These are phyloP conservation scores for Xenus cinereus DNA, from an alignment of 2,113 vertebrate species.

Conservation along the genomic window DNA sequence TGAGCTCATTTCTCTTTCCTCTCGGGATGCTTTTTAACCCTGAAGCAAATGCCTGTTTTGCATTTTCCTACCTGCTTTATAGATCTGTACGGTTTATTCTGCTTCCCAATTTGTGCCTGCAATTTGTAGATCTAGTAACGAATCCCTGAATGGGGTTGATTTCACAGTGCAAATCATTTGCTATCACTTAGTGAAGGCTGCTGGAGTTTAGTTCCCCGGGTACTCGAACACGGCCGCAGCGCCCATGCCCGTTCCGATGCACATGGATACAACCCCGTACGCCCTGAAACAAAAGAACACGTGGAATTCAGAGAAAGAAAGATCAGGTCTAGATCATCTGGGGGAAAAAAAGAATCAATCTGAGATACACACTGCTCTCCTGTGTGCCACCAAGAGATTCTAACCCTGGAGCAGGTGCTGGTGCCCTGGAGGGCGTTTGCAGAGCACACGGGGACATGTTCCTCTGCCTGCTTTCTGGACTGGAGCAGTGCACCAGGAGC, in stretches of 20 bases:
- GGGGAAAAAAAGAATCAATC: neutral
- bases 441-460: fast-evolving
- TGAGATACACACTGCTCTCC: neutral
- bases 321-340: neutral
- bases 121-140: neutral
- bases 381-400: neutral
- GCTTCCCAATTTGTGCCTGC: neutral
- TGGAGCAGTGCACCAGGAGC: neutral
- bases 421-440: neutral
- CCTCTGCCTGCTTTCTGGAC: neutral
- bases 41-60: neutral
- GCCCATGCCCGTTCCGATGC: slow-evolving; percentile 95
- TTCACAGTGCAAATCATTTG: neutral
- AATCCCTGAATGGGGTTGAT: neutral
- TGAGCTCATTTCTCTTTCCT: neutral
- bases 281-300: slow-evolving; percentile 69
- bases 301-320: neutral
- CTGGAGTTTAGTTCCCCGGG: slow-evolving; percentile 71
- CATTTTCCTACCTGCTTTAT: neutral
- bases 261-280: slow-evolving; percentile 93
- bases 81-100: neutral
- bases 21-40: neutral
- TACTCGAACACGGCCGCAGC: slow-evolving; percentile 91
- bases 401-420: neutral
- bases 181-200: neutral